These are phyloP conservation scores for Sterrhoptilus dennistouni DNA, from an alignment of 2,113 vertebrate genomes.

Conservation along the genomic window DNA sequence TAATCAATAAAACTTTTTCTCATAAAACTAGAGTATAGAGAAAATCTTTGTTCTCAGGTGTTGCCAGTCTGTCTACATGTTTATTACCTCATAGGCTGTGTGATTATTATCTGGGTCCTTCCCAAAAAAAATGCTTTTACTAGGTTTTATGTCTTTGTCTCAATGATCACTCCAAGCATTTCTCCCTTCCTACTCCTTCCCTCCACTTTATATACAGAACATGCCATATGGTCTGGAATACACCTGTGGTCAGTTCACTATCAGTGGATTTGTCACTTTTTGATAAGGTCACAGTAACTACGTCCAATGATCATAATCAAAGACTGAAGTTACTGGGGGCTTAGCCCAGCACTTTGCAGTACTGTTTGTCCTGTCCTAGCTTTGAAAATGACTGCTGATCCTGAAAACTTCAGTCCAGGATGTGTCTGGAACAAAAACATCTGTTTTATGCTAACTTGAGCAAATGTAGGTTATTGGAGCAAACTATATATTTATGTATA, in stretches of 20 bases:
- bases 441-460: not conserved
- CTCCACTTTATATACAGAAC: not conserved
- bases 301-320: not conserved
- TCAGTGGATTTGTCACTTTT: not conserved
- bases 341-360: not conserved
- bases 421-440: not conserved
- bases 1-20: conserved; percentile 26
- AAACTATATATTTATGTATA: rapidly evolving
- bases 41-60: not conserved
- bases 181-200: not conserved
- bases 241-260: not conserved
- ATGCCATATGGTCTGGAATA: not conserved
- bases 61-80: not conserved
- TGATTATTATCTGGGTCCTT: not conserved
- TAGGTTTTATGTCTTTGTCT: not conserved
- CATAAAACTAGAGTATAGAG: not conserved
- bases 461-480: not conserved
- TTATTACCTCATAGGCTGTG: not conserved
- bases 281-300: not conserved
- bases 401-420: not conserved
- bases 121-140: not conserved
- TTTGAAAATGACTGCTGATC: not conserved
- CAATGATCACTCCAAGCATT: not conserved
- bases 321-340: not conserved
- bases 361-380: not conserved